phyloP scores from a whole-genome alignment of 2,113 vertebrate genomes.

The Callipepla squamata region DNA sequence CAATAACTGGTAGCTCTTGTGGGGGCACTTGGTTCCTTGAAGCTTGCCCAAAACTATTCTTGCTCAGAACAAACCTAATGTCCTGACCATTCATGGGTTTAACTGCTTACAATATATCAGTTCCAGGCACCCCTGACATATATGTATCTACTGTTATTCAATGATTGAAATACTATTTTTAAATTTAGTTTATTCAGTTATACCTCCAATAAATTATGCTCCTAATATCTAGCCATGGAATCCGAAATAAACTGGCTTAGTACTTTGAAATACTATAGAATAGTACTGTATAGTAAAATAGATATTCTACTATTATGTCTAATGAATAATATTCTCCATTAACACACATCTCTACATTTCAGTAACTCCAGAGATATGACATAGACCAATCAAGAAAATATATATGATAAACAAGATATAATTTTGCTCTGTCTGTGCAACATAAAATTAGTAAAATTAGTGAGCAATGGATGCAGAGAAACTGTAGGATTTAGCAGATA shows the following conservation, averaged over 20 bases:
- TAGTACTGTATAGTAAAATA: background rate
- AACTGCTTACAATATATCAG: background rate
- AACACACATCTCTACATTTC: background rate
- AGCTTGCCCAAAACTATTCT: background rate
- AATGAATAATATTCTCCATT: background rate
- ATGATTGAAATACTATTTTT: background rate
- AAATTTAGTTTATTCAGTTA: background rate
- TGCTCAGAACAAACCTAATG: background rate
- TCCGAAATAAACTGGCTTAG: background rate
- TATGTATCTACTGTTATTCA: background rate
- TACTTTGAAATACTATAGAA: background rate
- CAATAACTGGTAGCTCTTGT: fast-evolving
- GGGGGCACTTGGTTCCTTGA: background rate
- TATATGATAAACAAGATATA: background rate
- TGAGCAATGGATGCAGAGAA: background rate
- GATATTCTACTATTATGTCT: background rate
- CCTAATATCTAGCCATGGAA: background rate
- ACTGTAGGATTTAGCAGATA: background rate
- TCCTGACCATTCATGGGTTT: background rate
- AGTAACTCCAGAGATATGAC: background rate
- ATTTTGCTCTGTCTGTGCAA: background rate
- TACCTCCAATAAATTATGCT: background rate
- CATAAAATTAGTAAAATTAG: conserved; percentile 3
- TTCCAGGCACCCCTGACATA: background rate
- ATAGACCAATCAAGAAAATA: conserved; percentile 26